phyloP scores from a whole-genome alignment of 2,888 invertebrate genomes.

The Boloria selene region DNA sequence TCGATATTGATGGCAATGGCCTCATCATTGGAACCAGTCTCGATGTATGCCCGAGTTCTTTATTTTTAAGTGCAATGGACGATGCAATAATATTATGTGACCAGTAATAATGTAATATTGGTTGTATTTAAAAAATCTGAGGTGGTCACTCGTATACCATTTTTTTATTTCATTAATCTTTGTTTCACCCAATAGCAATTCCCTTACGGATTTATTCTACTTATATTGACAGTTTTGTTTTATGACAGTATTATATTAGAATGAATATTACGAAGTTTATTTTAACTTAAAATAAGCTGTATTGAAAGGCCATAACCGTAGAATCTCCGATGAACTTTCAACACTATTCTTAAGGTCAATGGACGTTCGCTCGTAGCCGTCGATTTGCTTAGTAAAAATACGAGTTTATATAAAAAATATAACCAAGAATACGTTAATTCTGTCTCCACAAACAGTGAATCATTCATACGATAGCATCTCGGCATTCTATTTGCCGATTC shows the following conservation, averaged over 20 bases:
- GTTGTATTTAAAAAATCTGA: neutral
- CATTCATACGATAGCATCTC: conserved; percentile 59
- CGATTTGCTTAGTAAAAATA: too few relatives aligned
- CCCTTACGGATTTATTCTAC: too few relatives aligned
- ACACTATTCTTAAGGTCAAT: too few relatives aligned
- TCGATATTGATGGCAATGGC: conserved; percentile 57
- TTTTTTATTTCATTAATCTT: neutral
- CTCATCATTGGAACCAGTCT: conserved; percentile 57
- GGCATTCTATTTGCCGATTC: conserved; percentile 69
- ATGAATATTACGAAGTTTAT: too few relatives aligned
- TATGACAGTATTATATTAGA: too few relatives aligned
- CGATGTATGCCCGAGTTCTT: conserved; percentile 45
- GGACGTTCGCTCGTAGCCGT: too few relatives aligned
- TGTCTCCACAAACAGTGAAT: conserved; percentile 53
- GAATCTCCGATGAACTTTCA: too few relatives aligned
- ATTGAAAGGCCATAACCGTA: too few relatives aligned
- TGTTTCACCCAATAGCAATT: neutral
- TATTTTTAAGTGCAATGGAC: conserved; percentile 19
- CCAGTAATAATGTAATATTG: conserved; percentile 11
- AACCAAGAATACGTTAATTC: neutral
- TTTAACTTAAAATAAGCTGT: too few relatives aligned
- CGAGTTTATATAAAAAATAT: neutral
- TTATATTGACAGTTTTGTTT: too few relatives aligned
- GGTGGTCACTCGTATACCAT: neutral
- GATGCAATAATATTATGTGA: conserved; percentile 20